phyloP scores from a whole-genome alignment of 2,113 vertebrate species.

The Bambusicola thoracicus region DNA sequence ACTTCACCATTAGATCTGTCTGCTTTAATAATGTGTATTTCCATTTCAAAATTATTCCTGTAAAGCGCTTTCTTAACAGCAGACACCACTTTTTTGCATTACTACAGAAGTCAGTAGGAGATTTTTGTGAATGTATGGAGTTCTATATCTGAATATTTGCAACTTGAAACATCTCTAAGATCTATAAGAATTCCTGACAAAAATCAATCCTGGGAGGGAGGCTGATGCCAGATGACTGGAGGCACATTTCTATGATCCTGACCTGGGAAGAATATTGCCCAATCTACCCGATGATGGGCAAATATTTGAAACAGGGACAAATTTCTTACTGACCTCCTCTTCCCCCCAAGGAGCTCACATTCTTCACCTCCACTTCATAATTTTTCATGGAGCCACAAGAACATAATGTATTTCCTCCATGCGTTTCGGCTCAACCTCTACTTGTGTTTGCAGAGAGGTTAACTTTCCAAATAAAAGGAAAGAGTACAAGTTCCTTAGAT shows the following conservation, averaged over 20 bases:
- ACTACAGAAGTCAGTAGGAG: not conserved
- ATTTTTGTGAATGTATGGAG: not conserved
- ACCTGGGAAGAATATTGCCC: not conserved
- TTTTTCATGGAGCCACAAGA: conserved; percentile 21
- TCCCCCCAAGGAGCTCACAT: conserved; percentile 13
- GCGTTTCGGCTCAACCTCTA: conserved; percentile 52
- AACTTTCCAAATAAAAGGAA: conserved; percentile 32
- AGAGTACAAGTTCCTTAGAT: not conserved
- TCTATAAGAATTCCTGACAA: not conserved
- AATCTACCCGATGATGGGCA: not conserved
- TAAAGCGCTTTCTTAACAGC: conserved; percentile 17
- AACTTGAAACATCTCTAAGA: not conserved
- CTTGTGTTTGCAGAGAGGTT: conserved; percentile 23
- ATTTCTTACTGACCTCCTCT: conserved; percentile 57
- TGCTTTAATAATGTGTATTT: conserved; percentile 19
- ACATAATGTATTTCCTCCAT: conserved; percentile 22
- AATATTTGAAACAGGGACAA: conserved; percentile 58
- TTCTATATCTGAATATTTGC: conserved; percentile 29
- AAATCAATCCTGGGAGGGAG: not conserved
- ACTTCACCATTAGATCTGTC: conserved; percentile 56
- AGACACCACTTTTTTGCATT: not conserved
- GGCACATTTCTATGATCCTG: not conserved
- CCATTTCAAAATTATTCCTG: conserved; percentile 27
- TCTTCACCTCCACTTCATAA: conserved; percentile 48
- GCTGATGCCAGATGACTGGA: not conserved